These are phyloP conservation scores for Cylloceria caligata DNA, from an alignment of 2,888 invertebrate genomes.

Conservation along the genomic window DNA sequence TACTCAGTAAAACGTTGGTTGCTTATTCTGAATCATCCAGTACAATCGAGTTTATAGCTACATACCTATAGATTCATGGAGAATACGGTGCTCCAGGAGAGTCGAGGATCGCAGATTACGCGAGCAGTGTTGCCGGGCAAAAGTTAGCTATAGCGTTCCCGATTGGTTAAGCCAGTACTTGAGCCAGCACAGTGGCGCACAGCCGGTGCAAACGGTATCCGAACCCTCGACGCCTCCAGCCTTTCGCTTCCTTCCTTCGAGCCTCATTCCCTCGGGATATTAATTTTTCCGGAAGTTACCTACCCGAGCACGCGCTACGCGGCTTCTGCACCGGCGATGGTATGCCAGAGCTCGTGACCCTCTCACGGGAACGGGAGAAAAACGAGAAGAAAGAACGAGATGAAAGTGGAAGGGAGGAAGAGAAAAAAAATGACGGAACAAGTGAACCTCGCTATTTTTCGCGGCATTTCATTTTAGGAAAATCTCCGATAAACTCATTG, in stretches of 20 bases:
- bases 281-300: constrained; percentile 82
- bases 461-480: constrained; percentile 71
- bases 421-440: constrained; percentile 21
- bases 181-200: constrained; percentile 73
- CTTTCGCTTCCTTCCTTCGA: constrained; percentile 63
- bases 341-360: constrained; percentile 19
- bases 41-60: background rate
- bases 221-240: constrained; percentile 36
- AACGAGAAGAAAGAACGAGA: constrained; percentile 43
- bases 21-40: background rate
- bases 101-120: background rate
- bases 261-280: constrained; percentile 78
- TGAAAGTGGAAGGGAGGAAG: constrained; percentile 26
- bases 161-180: constrained; percentile 70
- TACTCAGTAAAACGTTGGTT: background rate
- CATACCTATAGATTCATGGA: background rate
- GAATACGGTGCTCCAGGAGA: constrained; percentile 2
- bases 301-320: constrained; percentile 43
- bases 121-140: constrained; percentile 36
- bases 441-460: constrained; percentile 53
- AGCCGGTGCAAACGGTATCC: constrained; percentile 65
- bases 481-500: constrained; percentile 69
- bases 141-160: constrained; percentile 31
- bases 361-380: constrained; percentile 39
- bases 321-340: constrained; percentile 19